A percentile compares a stretch with the other conserved stretches of the same genome.
These are phyloP conservation scores for Neodiprion pinetum DNA, from an alignment of 1,140 invertebrate genomes.

Conservation along the genomic window DNA sequence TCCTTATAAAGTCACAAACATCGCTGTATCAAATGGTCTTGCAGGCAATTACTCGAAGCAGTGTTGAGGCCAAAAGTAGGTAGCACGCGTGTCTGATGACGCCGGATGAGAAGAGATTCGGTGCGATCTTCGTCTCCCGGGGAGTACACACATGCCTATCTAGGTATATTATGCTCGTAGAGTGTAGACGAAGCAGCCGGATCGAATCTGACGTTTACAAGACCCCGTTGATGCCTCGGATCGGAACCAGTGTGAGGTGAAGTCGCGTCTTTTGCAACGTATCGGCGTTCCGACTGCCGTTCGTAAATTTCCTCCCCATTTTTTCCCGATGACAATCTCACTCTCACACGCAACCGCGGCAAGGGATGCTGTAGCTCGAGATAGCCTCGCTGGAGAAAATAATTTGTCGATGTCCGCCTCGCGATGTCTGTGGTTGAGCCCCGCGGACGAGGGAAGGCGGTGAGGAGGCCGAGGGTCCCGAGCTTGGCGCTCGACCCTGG, in stretches of 20 bases:
- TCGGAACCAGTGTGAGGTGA: background rate
- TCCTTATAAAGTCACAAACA: too few relatives aligned
- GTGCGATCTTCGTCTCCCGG: too few relatives aligned
- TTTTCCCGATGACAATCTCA: constrained; percentile 26
- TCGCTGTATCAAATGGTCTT: too few relatives aligned
- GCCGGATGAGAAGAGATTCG: too few relatives aligned
- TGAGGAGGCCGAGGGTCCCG: constrained; percentile 23
- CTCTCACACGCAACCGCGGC: background rate
- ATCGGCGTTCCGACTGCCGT: background rate
- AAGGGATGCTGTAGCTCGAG: constrained; percentile 30
- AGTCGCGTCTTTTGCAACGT: background rate
- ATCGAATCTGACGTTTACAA: too few relatives aligned
- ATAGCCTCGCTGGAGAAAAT: constrained; percentile 49
- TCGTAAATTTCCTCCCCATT: background rate
- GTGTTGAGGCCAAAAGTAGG: too few relatives aligned
- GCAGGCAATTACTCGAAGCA: too few relatives aligned
- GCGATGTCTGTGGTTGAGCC: constrained; percentile 45
- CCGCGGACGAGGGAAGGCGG: constrained; percentile 44
- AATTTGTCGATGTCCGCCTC: constrained; percentile 51
- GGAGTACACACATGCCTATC: too few relatives aligned
- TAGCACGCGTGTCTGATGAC: too few relatives aligned
- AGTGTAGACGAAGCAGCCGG: too few relatives aligned
- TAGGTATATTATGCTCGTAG: too few relatives aligned
- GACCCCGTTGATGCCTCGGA: too few relatives aligned
- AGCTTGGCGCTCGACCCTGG: constrained; percentile 37